Conservation (phyloP, 2,888 invertebrate genomes). For the Ectemnius lituratus region DNA sequence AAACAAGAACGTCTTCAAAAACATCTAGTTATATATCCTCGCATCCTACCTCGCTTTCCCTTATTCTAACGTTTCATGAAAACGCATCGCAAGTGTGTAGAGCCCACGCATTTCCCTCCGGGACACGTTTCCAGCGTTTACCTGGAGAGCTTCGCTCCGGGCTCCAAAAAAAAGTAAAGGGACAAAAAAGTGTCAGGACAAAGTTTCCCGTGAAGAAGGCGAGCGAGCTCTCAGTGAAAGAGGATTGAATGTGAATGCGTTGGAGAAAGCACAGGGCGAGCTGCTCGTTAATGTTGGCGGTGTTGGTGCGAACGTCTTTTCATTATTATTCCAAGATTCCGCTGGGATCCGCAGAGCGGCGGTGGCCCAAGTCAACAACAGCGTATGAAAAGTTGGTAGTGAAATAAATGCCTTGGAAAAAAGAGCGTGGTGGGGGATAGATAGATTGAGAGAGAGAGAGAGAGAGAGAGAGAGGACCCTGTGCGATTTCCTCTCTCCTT, state of each 20-base stretch:
- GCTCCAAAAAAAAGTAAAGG: background rate
- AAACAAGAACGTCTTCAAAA: background rate
- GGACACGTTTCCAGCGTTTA: background rate
- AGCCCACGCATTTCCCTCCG: background rate
- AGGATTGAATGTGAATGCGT: background rate
- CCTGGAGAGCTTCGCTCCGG: background rate
- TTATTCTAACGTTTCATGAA: background rate
- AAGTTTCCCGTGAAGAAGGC: background rate
- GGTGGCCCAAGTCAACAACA: background rate
- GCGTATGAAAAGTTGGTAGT: no score
- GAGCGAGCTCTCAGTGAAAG: background rate
- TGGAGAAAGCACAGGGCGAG: constrained; percentile 14
- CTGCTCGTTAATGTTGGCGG: constrained; percentile 43
- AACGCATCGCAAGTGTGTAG: constrained; percentile 1
- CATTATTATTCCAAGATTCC: constrained; percentile 40
- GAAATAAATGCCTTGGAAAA: constrained; percentile 17
- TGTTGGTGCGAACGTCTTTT: constrained; percentile 43
- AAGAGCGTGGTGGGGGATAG: constrained; percentile 7
- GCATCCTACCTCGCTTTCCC: background rate
- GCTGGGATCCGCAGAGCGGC: background rate
- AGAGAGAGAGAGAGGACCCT: constrained; percentile 24
- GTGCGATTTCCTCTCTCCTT: constrained; percentile 26
- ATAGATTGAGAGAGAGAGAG: constrained; percentile 15
- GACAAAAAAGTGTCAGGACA: background rate
- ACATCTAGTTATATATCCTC: background rate